Conservation (phyloP, 2,797 vertebrate genomes). For the Dermochelys coriacea region DNA sequence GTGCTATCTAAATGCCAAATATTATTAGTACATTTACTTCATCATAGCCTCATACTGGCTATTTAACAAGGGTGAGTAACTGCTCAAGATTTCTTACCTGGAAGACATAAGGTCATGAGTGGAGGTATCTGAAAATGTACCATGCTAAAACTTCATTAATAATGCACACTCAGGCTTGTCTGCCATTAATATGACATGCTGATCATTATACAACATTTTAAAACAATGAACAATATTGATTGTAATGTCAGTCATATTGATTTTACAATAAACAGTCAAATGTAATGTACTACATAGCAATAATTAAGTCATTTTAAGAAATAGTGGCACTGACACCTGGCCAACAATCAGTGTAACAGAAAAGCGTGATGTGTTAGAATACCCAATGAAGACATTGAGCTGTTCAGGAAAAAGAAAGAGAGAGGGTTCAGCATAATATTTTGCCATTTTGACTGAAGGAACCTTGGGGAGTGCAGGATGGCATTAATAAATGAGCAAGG, state of each 20-base stretch:
- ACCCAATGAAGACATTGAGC: background rate
- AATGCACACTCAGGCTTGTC: background rate
- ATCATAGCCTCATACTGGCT: background rate
- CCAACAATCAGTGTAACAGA: background rate
- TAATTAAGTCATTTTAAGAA: constrained; percentile 62
- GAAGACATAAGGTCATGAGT: background rate
- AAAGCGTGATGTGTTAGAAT: background rate
- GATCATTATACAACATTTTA: constrained; percentile 28
- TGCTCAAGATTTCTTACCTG: too few species aligned
- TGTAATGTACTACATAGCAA: constrained; percentile 35
- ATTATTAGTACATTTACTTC: fast-evolving
- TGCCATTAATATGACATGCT: background rate
- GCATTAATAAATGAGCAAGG: background rate
- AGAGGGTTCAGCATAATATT: background rate
- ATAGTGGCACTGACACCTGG: background rate
- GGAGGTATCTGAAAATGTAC: background rate
- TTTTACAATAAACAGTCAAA: constrained; percentile 48
- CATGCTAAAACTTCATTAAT: background rate
- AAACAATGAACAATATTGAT: constrained; percentile 60
- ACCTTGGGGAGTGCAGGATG: background rate
- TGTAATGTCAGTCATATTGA: constrained; percentile 59
- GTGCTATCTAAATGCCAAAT: background rate
- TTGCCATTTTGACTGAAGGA: background rate
- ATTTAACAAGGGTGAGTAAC: background rate
- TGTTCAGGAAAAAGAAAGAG: background rate